Conservation (phyloP, 2,113 vertebrate genomes). For the human region DNA sequence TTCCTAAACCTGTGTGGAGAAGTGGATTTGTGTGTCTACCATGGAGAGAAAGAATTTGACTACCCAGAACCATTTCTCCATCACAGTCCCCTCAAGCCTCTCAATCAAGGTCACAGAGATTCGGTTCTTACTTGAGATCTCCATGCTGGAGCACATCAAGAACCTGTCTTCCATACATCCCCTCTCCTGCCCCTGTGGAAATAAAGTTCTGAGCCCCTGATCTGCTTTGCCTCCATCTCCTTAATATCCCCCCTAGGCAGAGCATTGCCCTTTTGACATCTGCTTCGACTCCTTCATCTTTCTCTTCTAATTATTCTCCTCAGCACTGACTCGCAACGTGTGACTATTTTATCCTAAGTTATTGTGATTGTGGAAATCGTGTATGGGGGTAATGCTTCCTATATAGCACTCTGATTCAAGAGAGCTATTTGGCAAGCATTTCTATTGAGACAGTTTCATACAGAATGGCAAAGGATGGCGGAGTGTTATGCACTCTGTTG, state of each 20-base stretch:
- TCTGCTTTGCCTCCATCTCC: background rate
- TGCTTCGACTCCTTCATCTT: background rate
- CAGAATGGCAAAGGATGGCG: background rate
- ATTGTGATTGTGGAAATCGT: background rate
- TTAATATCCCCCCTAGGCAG: background rate
- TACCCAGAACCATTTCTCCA: background rate
- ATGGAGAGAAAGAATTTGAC: background rate
- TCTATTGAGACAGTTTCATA: background rate
- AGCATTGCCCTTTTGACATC: background rate
- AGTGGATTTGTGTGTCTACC: background rate
- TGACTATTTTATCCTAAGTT: background rate
- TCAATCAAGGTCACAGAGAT: background rate
- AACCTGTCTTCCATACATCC: background rate
- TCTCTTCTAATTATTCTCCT: slow-evolving; percentile 25
- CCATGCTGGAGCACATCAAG: background rate
- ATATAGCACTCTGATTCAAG: background rate
- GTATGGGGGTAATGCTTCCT: background rate
- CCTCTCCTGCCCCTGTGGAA: background rate
- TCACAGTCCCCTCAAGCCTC: too few relatives aligned
- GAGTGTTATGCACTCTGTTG: background rate
- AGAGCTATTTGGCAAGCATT: background rate
- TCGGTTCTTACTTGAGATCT: background rate
- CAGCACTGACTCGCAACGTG: background rate
- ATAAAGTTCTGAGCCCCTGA: background rate
- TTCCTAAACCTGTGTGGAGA: background rate